Base-by-base conservation (phyloP, 2,888 invertebrate genomes). In the Ennomos fuscantarius region DNA sequence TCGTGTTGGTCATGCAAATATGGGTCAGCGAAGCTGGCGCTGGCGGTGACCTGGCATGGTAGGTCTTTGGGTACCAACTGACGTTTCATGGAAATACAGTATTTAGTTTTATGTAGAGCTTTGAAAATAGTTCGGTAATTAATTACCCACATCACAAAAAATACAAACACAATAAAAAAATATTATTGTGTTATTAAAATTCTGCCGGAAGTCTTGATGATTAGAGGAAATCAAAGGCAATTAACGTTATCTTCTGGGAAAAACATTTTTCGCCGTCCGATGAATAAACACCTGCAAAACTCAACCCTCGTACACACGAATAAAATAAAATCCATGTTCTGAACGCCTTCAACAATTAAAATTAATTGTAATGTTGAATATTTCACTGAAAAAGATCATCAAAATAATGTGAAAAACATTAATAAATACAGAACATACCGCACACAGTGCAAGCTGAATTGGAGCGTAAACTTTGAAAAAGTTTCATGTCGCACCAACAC, bases 1-100 rank as follows among this genome's bases (percentile, higher is more conserved):
- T 67, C 66, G 73, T 62, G 63, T 65, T 62, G 57, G 55, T 57
- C 63, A 56, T 48, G 54, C 43, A 42, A 52, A 72, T 71, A 47
- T 72, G 65, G 73, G 72, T 68, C 72, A 70, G 13, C 8, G 42
- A 24, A 36, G 55, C 37, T 44, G 44, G 10, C 24, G 24, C 24
- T 24, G 24, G 24, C 24, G 24, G 24, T 12, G 35, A n/a, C 44
- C 45, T 43, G 36, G 12, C 44, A 33, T 41, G 36, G 49, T 40
- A 35, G 11, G 35, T 50, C 40, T 34, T 31, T 45, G 40, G 55
- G 40, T 48, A 39, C 9, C 9, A 6, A 24, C 24, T 33, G 32
- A 12, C 35, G 6, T 51, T 51, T 51, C 46, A 56, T 10, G 24
- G 51, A 56, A 56, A 15, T 40, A 8, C 11, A 9, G 6, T 56